A percentile compares a stretch with the other conserved stretches of the same genome.
These are phyloP conservation scores for Colaptes auratus DNA, from an alignment of 2,113 vertebrate species.

Conservation along the genomic window DNA sequence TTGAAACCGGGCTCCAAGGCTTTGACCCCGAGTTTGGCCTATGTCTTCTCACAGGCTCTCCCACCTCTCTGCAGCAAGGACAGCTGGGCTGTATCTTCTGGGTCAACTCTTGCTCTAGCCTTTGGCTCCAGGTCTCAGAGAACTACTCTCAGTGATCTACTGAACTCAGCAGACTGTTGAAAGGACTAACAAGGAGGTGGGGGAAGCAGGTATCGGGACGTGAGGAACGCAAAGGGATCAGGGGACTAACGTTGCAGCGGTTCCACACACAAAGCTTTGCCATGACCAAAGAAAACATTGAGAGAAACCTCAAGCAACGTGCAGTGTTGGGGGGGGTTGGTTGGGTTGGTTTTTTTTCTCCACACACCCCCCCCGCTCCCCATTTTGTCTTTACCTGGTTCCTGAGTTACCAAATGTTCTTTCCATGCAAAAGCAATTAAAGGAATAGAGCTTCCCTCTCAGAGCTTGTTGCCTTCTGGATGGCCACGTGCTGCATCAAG, in stretches of 20 bases:
- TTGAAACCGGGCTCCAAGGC: conserved; percentile 30
- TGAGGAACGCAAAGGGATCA: not conserved
- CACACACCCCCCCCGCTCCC: too few relatives aligned
- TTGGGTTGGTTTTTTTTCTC: not conserved
- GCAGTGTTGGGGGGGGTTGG: not conserved
- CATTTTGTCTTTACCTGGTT: not conserved
- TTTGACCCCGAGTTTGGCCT: conserved; percentile 47
- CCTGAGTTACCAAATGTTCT: conserved; percentile 57
- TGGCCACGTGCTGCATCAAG: conserved; percentile 38
- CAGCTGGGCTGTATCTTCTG: conserved; percentile 1
- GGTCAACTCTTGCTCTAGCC: conserved; percentile 36
- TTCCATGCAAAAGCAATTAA: conserved; percentile 26
- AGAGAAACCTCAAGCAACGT: conserved; percentile 40
- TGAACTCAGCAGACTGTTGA: not conserved
- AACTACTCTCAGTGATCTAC: not conserved
- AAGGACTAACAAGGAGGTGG: not conserved
- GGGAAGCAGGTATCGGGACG: not conserved
- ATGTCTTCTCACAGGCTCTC: not conserved
- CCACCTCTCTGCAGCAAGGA: conserved; percentile 35
- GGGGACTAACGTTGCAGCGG: not conserved
- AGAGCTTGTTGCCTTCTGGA: conserved; percentile 37
- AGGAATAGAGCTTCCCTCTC: conserved; percentile 52
- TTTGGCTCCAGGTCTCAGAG: conserved; percentile 21
- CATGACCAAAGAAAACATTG: conserved; percentile 68
- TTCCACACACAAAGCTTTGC: conserved; percentile 46